Conservation (phyloP, 2,888 invertebrate genomes). For the Cantharis nigra region DNA sequence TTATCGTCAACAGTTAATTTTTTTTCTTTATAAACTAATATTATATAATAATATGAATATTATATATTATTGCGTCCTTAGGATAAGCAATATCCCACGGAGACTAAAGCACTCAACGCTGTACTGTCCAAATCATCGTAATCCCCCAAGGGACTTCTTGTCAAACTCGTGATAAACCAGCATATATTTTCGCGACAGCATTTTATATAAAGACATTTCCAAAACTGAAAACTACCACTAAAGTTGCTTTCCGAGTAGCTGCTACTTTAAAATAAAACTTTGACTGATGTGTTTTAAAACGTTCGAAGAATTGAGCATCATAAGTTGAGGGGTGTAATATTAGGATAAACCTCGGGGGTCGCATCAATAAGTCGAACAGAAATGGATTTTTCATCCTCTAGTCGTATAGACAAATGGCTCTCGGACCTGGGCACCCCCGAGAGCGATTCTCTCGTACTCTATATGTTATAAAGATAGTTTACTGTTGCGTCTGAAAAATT, state of each 20-base stretch:
- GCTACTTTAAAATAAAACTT: constrained; percentile 31
- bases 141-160: constrained; percentile 47
- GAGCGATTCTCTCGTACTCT: constrained; percentile 41
- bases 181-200: constrained; percentile 43
- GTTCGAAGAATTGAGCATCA: constrained; percentile 47
- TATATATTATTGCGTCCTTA: constrained; percentile 5
- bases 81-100: constrained; percentile 45
- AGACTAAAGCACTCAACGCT: constrained; percentile 48
- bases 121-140: constrained; percentile 53
- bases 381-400: constrained; percentile 59
- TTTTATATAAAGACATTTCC: constrained; percentile 23
- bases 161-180: constrained; percentile 49
- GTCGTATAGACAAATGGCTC: constrained; percentile 53
- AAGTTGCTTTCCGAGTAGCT: constrained; percentile 20
- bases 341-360: constrained; percentile 51
- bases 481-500: constrained; percentile 27
- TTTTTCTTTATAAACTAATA: not conserved
- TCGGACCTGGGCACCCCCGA: constrained; percentile 50
- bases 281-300: constrained; percentile 54
- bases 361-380: constrained; percentile 59
- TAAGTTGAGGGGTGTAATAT: constrained; percentile 51
- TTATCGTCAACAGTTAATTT: not conserved
- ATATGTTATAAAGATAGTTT: constrained; percentile 23
- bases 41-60: not conserved
- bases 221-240: constrained; percentile 18